Evolutionary conservation across 2,113 vertebrate genomes (phyloP).

Genomic region (Ascaphus truei): DNA sequence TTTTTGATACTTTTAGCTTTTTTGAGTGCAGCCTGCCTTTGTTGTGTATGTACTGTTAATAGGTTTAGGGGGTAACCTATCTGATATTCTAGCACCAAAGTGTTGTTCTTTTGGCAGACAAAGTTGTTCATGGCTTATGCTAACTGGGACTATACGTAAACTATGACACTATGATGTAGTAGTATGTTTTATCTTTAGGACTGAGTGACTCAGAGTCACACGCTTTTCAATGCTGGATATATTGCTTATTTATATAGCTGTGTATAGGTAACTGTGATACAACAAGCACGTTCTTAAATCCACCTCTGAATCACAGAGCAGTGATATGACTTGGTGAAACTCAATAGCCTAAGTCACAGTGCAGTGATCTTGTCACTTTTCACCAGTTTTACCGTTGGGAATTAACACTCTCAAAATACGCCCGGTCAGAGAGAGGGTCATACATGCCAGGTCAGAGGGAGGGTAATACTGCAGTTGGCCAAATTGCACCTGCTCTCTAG

Average conservation of each 20-base stretch:
- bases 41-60: too few relatives aligned
- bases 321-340: neutral
- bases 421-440: too few relatives aligned
- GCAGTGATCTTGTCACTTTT: too few relatives aligned
- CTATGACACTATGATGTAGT: neutral
- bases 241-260: neutral
- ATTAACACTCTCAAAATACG: too few relatives aligned
- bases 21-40: too few relatives aligned
- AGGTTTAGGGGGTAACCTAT: too few relatives aligned
- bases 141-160: neutral
- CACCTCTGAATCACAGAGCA: neutral
- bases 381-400: too few relatives aligned
- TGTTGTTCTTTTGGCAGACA: neutral
- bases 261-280: neutral
- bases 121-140: neutral
- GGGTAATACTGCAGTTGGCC: too few relatives aligned
- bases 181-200: slow-evolving; percentile 13
- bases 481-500: too few relatives aligned
- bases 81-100: neutral
- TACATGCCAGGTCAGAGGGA: too few relatives aligned
- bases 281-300: neutral
- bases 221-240: neutral
- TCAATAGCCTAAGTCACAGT: too few relatives aligned
- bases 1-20: too few relatives aligned
- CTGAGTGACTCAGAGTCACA: neutral